A percentile compares a stretch with the other conserved stretches of the same genome.
These are phyloP conservation scores for Leistus spinibarbis DNA, from an alignment of 2,888 invertebrate genomes.

Conservation along the genomic window DNA sequence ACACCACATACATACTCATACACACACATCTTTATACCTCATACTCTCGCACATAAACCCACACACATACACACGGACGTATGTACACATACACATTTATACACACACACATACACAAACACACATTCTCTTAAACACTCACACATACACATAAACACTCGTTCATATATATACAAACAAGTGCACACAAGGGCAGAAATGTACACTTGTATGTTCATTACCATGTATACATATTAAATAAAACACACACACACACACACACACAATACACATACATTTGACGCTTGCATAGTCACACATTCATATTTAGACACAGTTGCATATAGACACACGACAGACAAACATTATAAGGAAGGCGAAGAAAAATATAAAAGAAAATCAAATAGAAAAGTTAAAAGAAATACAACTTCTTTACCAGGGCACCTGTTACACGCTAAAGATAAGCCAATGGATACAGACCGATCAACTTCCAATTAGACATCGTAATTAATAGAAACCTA, in stretches of 20 bases:
- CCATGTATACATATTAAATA: background rate
- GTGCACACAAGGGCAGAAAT: background rate
- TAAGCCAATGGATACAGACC: constrained; percentile 2
- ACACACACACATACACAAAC: background rate
- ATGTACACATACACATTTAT: background rate
- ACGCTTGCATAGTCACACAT: background rate
- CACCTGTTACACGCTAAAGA: constrained; percentile 13
- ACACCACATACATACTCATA: background rate
- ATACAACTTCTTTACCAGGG: constrained; percentile 20
- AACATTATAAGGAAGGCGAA: constrained; percentile 5
- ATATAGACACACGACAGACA: background rate
- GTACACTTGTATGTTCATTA: background rate
- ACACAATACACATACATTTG: too few relatives aligned
- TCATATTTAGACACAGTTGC: background rate
- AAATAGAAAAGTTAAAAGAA: constrained; percentile 12
- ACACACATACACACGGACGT: background rate
- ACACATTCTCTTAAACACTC: background rate
- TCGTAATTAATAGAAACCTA: constrained; percentile 36
- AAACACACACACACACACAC: background rate
- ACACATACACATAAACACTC: background rate
- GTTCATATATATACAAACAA: too few relatives aligned
- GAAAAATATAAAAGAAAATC: constrained; percentile 13
- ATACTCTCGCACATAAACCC: background rate
- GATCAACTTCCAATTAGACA: constrained; percentile 4
- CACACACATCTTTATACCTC: background rate